These are phyloP conservation scores for Prunella himalayana DNA, from an alignment of 2,113 vertebrate genomes.

Conservation along the genomic window DNA sequence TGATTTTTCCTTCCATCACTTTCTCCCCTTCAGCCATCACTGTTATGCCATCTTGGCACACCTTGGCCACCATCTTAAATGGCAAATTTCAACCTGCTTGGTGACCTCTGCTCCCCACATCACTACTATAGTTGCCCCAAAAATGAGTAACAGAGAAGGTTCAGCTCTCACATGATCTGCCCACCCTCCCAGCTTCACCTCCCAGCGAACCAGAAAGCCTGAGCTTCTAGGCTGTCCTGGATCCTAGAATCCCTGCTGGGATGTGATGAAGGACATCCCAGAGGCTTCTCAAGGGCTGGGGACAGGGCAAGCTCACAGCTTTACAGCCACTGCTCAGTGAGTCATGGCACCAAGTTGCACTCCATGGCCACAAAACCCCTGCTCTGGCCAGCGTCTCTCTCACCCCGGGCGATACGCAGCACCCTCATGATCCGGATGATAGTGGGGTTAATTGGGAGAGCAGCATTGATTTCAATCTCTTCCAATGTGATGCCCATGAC, in stretches of 20 bases:
- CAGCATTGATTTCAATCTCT: conserved; percentile 95
- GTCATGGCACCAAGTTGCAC: background rate
- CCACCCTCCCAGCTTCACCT: background rate
- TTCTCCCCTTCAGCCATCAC: background rate
- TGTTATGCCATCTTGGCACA: background rate
- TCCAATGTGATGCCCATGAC: conserved; percentile 96
- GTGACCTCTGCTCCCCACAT: background rate
- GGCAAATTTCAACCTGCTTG: background rate
- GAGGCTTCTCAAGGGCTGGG: background rate
- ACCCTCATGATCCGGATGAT: conserved; percentile 98
- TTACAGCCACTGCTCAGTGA: background rate
- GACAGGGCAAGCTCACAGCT: background rate
- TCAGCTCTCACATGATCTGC: background rate
- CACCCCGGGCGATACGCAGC: conserved; percentile 91
- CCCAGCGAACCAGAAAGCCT: background rate
- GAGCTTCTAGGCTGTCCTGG: background rate
- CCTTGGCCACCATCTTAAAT: background rate
- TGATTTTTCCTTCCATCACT: background rate
- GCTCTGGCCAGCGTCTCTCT: background rate
- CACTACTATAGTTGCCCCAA: background rate
- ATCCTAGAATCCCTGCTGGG: background rate
- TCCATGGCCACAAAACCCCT: background rate
- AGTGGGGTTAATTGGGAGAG: conserved; percentile 96
- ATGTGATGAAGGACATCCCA: background rate
- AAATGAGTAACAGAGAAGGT: background rate